These are phyloP conservation scores for Himantopus leucocephalus DNA, from an alignment of 2,113 vertebrate genomes.

Conservation along the genomic window DNA sequence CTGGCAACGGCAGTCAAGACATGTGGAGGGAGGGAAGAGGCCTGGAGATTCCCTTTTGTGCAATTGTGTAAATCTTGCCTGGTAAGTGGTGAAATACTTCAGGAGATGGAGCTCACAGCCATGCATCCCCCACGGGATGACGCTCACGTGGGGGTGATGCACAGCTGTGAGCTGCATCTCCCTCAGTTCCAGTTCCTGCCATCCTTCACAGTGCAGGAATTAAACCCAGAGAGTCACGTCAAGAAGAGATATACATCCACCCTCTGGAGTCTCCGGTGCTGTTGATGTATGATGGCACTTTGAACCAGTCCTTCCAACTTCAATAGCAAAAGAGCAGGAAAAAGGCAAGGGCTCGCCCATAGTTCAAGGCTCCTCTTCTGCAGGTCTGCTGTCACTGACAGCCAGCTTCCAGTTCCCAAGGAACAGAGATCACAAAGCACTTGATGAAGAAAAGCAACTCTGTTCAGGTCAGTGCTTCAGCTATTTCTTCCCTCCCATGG, in stretches of 20 bases:
- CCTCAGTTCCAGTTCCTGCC: neutral
- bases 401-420: neutral
- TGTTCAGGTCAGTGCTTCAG: neutral
- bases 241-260: neutral
- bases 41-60: neutral
- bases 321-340: neutral
- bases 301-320: neutral
- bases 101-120: neutral
- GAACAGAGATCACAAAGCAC: neutral
- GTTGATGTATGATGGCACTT: neutral
- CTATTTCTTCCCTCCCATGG: neutral
- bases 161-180: neutral
- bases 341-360: neutral
- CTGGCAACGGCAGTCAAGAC: neutral
- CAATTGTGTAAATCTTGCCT: neutral
- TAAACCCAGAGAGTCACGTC: neutral
- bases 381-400: neutral
- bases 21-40: neutral
- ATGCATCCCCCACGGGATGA: neutral
- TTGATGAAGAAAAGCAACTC: neutral
- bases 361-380: neutral
- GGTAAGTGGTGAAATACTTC: neutral
- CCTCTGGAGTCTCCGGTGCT: neutral
- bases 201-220: neutral
- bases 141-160: neutral